phyloP scores from a whole-genome alignment of 2,113 vertebrate genomes.

The Albula glossodonta region DNA sequence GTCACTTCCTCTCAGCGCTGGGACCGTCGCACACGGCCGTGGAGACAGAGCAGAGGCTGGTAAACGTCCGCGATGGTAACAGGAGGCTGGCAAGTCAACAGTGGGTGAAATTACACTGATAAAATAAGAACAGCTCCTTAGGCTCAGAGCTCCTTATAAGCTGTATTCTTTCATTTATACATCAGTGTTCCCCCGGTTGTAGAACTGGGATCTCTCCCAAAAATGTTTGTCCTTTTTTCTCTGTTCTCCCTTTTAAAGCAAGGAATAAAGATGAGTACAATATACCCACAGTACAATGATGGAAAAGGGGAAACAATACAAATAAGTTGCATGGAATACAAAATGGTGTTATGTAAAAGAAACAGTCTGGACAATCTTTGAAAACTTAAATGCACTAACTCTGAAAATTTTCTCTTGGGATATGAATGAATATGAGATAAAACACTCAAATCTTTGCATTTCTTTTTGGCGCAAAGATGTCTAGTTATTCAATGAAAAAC shows the following conservation, averaged over 20 bases:
- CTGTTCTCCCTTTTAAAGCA: not conserved
- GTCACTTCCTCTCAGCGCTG: conserved; percentile 52
- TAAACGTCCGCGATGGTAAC: conserved; percentile 15
- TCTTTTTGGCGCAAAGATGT: not conserved
- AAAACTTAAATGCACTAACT: not conserved
- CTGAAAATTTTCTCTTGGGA: not conserved
- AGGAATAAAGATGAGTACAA: not conserved
- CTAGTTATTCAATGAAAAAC: not conserved
- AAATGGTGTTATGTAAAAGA: not conserved
- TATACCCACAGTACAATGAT: not conserved
- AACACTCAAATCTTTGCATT: not conserved
- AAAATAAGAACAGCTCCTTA: conserved; percentile 63
- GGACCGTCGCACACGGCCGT: conserved; percentile 32
- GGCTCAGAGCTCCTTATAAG: conserved; percentile 47
- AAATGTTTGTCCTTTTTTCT: not conserved
- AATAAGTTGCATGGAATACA: too few relatives aligned
- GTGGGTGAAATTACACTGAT: conserved; percentile 68
- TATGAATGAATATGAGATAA: not conserved
- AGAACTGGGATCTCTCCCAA: not conserved
- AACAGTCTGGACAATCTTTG: not conserved
- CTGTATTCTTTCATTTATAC: conserved; percentile 49
- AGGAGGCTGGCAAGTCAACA: conserved; percentile 42
- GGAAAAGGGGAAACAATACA: not conserved
- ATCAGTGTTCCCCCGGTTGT: conserved; percentile 29
- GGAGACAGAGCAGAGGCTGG: not conserved